A percentile compares a stretch with the other conserved stretches of the same genome.
Conservation (phyloP, 2,888 invertebrate species). For the Meloe dianella region DNA sequence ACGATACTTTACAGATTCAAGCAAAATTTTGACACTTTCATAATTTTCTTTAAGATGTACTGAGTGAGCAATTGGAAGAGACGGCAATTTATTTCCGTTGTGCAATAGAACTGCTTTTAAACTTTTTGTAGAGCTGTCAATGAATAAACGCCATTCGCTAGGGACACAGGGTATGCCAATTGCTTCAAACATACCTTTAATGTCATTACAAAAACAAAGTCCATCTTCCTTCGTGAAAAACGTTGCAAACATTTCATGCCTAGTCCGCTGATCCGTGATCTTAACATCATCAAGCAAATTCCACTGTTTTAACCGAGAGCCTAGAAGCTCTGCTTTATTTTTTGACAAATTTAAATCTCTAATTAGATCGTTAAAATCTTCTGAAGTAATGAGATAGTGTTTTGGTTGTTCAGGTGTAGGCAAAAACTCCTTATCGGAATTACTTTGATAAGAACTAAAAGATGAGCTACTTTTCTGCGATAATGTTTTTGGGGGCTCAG, state of each 20-base stretch:
- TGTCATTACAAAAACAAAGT: conserved; percentile 25
- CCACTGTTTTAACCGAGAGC: conserved; percentile 33
- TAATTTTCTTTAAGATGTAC: conserved; percentile 35
- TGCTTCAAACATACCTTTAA: conserved; percentile 32
- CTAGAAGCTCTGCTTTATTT: conserved; percentile 35
- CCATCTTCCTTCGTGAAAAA: conserved; percentile 36
- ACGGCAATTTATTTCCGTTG: conserved; percentile 43
- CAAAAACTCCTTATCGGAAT: neutral
- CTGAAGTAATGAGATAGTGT: no score
- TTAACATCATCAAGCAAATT: conserved; percentile 33
- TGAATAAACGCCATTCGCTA: conserved; percentile 35
- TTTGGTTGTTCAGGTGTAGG: neutral
- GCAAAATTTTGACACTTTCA: conserved; percentile 37
- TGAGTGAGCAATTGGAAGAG: conserved; percentile 45
- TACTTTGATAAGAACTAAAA: neutral
- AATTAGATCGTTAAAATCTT: conserved; percentile 37
- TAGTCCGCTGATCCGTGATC: conserved; percentile 21
- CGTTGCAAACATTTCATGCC: conserved; percentile 28
- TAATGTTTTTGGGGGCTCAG: neutral
- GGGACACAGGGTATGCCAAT: conserved; percentile 31
- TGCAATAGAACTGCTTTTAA: conserved; percentile 39
- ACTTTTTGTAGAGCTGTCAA: conserved; percentile 30
- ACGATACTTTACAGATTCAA: conserved; percentile 38
- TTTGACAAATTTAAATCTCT: conserved; percentile 37
- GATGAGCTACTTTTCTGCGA: no score